Conservation (phyloP, 1,140 invertebrate genomes). For the Adoxophyes honmai region DNA sequence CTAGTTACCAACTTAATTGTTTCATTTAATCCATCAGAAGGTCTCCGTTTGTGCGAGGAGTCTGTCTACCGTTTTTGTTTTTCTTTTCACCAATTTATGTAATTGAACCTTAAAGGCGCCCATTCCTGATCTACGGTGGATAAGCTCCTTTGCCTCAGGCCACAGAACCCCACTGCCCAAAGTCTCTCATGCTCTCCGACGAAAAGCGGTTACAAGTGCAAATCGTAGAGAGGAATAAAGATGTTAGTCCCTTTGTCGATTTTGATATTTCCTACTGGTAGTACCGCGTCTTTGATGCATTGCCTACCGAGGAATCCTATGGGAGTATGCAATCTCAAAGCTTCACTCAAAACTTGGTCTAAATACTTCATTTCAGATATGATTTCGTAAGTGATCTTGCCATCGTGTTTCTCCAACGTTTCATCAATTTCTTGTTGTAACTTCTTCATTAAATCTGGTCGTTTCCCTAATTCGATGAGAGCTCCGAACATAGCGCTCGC, state of each 20-base stretch:
- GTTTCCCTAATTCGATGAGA: conserved; percentile 69
- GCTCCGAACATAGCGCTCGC: conserved; percentile 72
- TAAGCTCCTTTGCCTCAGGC: too few species aligned
- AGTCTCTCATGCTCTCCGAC: too few species aligned
- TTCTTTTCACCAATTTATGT: too few species aligned
- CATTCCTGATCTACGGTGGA: too few species aligned
- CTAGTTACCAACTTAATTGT: too few species aligned
- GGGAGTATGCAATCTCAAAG: conserved; percentile 67
- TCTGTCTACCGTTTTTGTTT: too few species aligned
- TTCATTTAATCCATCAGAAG: too few species aligned
- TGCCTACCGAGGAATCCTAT: conserved; percentile 28
- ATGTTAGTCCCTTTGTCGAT: conserved; percentile 43
- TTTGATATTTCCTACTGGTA: conserved; percentile 41
- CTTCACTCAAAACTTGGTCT: conserved; percentile 62
- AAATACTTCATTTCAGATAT: conserved; percentile 53
- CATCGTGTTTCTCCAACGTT: conserved; percentile 47
- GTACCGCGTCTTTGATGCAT: conserved; percentile 29
- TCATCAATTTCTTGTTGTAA: conserved; percentile 78
- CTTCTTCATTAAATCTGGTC: conserved; percentile 75
- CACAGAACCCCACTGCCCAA: too few species aligned
- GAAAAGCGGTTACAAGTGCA: too few species aligned
- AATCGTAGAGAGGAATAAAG: conserved; percentile 40
- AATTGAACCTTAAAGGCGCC: too few species aligned
- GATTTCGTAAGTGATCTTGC: conserved; percentile 45
- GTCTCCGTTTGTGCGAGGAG: too few species aligned